Conservation (phyloP, 2,113 vertebrate genomes). For the Takifugu bimaculatus region DNA sequence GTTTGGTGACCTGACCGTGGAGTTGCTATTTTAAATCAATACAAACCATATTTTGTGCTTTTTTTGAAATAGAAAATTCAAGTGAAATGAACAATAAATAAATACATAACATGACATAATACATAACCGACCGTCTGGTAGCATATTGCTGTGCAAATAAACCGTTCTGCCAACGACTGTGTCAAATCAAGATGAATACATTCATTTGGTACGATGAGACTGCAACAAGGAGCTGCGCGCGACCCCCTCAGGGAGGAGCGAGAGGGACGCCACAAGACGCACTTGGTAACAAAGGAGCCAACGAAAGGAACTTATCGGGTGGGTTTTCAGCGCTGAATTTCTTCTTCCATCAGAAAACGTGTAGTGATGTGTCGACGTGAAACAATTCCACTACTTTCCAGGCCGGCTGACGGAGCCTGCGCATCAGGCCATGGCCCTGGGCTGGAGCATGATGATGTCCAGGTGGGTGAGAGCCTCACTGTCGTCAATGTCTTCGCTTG, state of each 20-base stretch:
- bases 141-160: slow-evolving; percentile 23
- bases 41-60: background rate
- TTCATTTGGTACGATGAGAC: slow-evolving; percentile 1
- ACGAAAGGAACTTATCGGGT: background rate
- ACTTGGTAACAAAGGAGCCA: background rate
- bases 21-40: slow-evolving; percentile 3
- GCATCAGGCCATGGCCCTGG: too few relatives aligned
- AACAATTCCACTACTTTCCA: too few relatives aligned
- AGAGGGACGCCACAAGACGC: too few relatives aligned
- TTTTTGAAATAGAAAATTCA: slow-evolving; percentile 6
- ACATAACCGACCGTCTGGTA: slow-evolving; percentile 21
- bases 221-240: background rate
- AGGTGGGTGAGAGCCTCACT: background rate
- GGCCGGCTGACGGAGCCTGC: too few relatives aligned
- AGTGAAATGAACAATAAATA: slow-evolving; percentile 36
- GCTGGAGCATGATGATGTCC: slow-evolving; percentile 28
- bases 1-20: slow-evolving; percentile 10
- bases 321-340: too few relatives aligned
- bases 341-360: too few relatives aligned
- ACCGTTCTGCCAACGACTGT: slow-evolving; percentile 4
- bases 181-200: slow-evolving; percentile 9
- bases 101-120: slow-evolving; percentile 37
- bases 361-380: too few relatives aligned
- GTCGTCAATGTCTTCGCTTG: fast-evolving
- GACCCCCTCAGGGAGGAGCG: too few relatives aligned